Base-by-base conservation (phyloP, 2,888 invertebrate species). In the Agriopis marginaria region DNA sequence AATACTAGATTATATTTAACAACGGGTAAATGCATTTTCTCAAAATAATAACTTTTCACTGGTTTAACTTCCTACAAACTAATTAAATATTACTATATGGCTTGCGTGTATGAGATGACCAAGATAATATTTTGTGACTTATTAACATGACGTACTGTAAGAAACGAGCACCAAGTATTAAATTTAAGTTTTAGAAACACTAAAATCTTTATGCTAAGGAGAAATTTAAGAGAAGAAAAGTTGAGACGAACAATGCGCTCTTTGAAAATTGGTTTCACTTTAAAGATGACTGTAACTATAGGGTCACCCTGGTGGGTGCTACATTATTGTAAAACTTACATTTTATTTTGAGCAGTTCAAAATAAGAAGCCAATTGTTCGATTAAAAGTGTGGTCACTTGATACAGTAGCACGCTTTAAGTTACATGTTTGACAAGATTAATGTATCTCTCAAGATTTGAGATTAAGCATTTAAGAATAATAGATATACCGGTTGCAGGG, bases 21-120 rank as follows among this genome's bases (percentile, higher is more conserved):
- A 90, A 83, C 82, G 82, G 86, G 88, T 91, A 92, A 93, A 92
- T 91, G 88, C 87, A 87, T 82, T 83, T 86, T 91, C 88, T 87
- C 87, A 91, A 91, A 91, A 91, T 88, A 88, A 89, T 84, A 80
- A 66, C 70, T 59, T 79, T 83, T 76, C 70, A 77, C 76, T 76
- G 75, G 63, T 75, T 76, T 75, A 59, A 70, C 59, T 39, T 59
- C 66, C 70, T 66, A 70, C 70, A 58, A 66, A 66, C 66, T 70
- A 70, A 59, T 66, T 66, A 58, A 56, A 51, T 69, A 60, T 69
- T 60, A 45, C 23, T 63, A 56, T 47, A 69, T 69, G 65, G 61
- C 61, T 42, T 56, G 23, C 59, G 58, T 69, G 69, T 66, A 65
- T 63, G 62, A 69, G 53, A 59, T 65, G 64, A 56, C 7, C 10